Evolutionary conservation across 2,888 invertebrate genomes (phyloP), one percentile per base, ranked within the genome.

Genomic region (Neoaliturus tenellus): DNA sequence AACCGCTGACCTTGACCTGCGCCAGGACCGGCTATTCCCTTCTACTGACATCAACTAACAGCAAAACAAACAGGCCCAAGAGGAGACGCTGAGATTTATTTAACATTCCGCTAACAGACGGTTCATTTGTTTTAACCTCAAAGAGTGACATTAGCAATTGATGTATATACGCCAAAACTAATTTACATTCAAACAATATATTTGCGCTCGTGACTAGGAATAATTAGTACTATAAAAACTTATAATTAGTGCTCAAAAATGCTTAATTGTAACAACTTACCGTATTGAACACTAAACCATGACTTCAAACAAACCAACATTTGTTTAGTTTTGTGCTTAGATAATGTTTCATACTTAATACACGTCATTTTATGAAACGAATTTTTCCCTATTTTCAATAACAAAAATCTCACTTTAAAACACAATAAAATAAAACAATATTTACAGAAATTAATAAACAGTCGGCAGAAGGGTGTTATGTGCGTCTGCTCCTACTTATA

Each of bases 41-140:
- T n/a, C n/a, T n/a, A n/a, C n/a, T n/a, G n/a, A n/a, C n/a, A 91
- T 98, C 98, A 87, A 99, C 98, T 88, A 98, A 91, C 87, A 99
- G 91, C 86, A 99, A 92, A 88, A 99, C 93, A 89, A 97, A 93
- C 87, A 98, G 92, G 88, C 99, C 99, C 88, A 98, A 92, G 85
- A 96, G 92, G 88, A 98, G 94, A 89, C 95, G 93, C 91, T 95
- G 94, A 83, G 93, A 93, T 91, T 93, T 94, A 88, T 93, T 94
- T 90, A 93, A 90, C 91, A 93, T 92, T 82, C 84, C 84, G 78
- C 82, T 82, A 28, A 69, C 75, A 84, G 75, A 84, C 23, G 82
- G 75, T 44, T 82, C 82, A 23, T 82, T 71, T 25, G 35, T 33
- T 69, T 78, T 84, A 84, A 84, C 84, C 84, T 84, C 84, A 67